Conservation (phyloP, 2,888 invertebrate genomes). For the Scelioninae gen. 1 region DNA sequence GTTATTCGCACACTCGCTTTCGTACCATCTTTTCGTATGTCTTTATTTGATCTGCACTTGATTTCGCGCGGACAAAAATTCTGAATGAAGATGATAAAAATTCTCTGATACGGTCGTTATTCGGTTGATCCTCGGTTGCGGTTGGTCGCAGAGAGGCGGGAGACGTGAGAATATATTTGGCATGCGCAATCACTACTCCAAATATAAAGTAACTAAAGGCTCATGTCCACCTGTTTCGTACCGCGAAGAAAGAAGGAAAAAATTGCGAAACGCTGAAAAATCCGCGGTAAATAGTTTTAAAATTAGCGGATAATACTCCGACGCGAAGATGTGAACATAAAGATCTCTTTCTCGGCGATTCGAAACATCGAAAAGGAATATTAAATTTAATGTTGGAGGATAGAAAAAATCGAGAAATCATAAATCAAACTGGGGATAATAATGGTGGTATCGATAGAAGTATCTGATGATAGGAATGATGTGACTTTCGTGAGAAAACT, state of each 20-base stretch:
- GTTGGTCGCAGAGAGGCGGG: slow-evolving; percentile 84
- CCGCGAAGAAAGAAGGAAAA: slow-evolving; percentile 68
- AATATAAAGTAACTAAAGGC: slow-evolving; percentile 84
- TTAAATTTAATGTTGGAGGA: slow-evolving; percentile 81
- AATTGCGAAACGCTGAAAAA: background rate
- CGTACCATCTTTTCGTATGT: slow-evolving; percentile 40
- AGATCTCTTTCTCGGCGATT: slow-evolving; percentile 74
- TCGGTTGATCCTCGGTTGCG: slow-evolving; percentile 81
- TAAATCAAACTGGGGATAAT: slow-evolving; percentile 43
- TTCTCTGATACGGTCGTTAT: slow-evolving; percentile 73
- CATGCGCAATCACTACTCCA: slow-evolving; percentile 85
- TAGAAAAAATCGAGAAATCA: slow-evolving; percentile 75
- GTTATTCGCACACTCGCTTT: slow-evolving; percentile 69
- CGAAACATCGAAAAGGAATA: slow-evolving; percentile 80
- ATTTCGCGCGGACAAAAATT: slow-evolving; percentile 73
- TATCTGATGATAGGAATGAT: slow-evolving; percentile 32
- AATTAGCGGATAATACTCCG: background rate
- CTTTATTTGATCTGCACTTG: slow-evolving; percentile 64
- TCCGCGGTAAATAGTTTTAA: background rate
- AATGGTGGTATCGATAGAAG: slow-evolving; percentile 39
- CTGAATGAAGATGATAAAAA: slow-evolving; percentile 69
- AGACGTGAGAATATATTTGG: slow-evolving; percentile 84
- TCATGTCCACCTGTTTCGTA: slow-evolving; percentile 81
- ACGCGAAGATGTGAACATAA: slow-evolving; percentile 11
- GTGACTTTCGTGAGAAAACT: slow-evolving; percentile 69